phyloP scores from a whole-genome alignment of 2,888 invertebrate genomes.

The Trichopoda pennipes region DNA sequence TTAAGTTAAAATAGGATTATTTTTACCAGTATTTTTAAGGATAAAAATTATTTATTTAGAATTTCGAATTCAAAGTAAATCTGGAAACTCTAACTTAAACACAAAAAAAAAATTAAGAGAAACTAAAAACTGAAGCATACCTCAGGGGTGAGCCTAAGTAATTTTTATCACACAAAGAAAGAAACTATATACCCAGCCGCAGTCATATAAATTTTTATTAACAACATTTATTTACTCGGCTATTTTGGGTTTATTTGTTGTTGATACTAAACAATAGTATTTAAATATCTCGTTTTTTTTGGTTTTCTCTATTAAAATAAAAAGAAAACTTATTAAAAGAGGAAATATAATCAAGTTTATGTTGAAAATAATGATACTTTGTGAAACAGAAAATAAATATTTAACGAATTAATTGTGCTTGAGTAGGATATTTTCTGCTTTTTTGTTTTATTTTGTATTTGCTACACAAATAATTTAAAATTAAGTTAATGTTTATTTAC shows the following conservation, averaged over 20 bases:
- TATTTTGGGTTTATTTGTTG: background rate
- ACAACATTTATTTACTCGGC: slow-evolving; percentile 10
- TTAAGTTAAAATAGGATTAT: too few species aligned
- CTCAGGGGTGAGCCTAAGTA: background rate
- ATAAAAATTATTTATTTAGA: too few species aligned
- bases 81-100: background rate
- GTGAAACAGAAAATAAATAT: background rate
- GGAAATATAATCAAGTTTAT: background rate
- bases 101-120: background rate
- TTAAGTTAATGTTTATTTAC: too few species aligned
- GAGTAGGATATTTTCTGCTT: background rate
- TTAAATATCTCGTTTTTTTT: background rate
- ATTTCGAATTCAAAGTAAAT: background rate
- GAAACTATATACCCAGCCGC: background rate
- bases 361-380: background rate
- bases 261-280: background rate
- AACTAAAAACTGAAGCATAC: background rate
- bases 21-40: too few species aligned
- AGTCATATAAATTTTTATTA: slow-evolving; percentile 4
- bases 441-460: too few species aligned
- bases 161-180: background rate
- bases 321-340: background rate
- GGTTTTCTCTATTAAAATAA: too few species aligned
- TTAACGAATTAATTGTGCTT: background rate
- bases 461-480: too few species aligned